Evolutionary conservation across 2,113 vertebrate species (phyloP).

Genomic region (Melanocharis versteri): DNA sequence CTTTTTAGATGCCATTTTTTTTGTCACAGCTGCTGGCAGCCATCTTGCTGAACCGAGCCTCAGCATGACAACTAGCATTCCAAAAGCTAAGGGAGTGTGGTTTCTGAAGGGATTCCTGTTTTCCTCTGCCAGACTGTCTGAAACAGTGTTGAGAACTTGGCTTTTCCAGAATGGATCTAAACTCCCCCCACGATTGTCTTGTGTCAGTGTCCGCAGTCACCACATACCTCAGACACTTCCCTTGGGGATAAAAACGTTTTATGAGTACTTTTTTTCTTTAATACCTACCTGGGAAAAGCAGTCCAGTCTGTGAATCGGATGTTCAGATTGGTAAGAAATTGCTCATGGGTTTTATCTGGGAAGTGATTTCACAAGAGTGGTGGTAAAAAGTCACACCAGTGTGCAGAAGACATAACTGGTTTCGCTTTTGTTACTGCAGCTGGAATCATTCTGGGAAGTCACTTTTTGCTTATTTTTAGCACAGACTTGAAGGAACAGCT

Average conservation of each 20-base stretch:
- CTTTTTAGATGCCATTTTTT: background rate
- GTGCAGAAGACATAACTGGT: background rate
- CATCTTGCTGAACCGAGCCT: background rate
- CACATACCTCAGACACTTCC: background rate
- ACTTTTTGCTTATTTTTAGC: background rate
- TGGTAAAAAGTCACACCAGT: background rate
- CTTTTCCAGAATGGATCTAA: accelerated
- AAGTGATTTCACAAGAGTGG: background rate
- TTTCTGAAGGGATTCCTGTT: background rate
- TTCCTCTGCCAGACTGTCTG: background rate
- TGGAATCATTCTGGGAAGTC: background rate
- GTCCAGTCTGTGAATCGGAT: background rate
- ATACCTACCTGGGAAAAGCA: background rate
- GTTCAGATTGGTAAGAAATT: background rate
- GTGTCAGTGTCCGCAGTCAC: background rate
- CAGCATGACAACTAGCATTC: background rate
- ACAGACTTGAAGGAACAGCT: background rate
- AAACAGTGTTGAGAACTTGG: background rate
- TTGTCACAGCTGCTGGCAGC: background rate
- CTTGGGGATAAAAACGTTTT: background rate
- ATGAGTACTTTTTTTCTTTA: background rate
- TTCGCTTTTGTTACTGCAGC: background rate
- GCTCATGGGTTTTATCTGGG: background rate
- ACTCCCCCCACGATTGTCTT: background rate
- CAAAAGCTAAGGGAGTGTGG: background rate